These are phyloP conservation scores for Embiotoca jacksoni DNA, from an alignment of 2,113 vertebrate species.

Conservation along the genomic window DNA sequence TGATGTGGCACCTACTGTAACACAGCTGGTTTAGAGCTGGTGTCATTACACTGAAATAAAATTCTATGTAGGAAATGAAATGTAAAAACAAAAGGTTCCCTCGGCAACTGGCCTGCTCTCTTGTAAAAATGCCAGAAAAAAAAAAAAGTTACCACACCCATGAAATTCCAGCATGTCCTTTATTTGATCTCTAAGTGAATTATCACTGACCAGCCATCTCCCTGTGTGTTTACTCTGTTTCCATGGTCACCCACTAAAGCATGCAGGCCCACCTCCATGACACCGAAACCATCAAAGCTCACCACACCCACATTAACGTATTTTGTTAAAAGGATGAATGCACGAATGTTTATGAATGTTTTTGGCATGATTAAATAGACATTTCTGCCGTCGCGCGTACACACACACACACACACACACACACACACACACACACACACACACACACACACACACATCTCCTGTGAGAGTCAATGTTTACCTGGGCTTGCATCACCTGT, in stretches of 20 bases:
- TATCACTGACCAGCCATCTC: conserved; percentile 68
- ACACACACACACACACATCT: background rate
- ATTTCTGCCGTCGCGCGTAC: background rate
- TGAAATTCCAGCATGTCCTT: conserved; percentile 60
- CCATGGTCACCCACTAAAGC: conserved; percentile 66
- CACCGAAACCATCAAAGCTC: conserved; percentile 43
- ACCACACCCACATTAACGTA: conserved; percentile 48
- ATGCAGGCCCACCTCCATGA: conserved; percentile 46
- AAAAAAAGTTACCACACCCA: conserved; percentile 54
- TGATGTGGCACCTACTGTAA: too few relatives aligned
- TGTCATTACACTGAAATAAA: background rate
- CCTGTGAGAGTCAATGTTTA: conserved; percentile 39
- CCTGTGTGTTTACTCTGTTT: conserved; percentile 65
- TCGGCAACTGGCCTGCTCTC: background rate
- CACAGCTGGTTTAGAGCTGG: background rate
- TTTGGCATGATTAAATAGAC: conserved; percentile 15
- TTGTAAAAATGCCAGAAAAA: conserved; percentile 7
- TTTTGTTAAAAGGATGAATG: conserved; percentile 33
- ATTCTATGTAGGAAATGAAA: background rate
- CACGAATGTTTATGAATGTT: conserved; percentile 10
- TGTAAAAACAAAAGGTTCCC: background rate
- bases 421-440: background rate
- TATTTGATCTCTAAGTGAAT: conserved; percentile 57
- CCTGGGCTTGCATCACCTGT: conserved; percentile 58
- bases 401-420: background rate